Conservation (phyloP, 2,888 invertebrate genomes). For the Ctena decussata region DNA sequence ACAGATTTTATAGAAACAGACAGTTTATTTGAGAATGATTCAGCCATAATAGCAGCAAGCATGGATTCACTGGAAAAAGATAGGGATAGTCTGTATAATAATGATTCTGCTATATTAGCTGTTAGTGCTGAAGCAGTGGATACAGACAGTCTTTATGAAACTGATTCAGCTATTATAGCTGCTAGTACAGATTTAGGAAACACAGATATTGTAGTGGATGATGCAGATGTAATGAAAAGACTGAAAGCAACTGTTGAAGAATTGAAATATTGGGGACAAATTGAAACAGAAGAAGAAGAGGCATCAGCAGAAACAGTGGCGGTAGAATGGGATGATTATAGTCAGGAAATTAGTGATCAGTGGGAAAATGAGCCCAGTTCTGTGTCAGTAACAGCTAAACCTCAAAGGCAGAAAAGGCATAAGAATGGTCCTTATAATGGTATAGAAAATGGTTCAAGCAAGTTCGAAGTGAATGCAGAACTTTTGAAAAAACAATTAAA, state of each 20-base stretch:
- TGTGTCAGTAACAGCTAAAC: slow-evolving; percentile 4
- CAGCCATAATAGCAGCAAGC: background rate
- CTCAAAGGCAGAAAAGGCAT: slow-evolving; percentile 25
- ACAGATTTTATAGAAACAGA: background rate
- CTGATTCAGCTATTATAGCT: slow-evolving; percentile 3
- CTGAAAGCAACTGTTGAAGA: background rate
- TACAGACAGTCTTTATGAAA: background rate
- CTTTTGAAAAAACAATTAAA: too few relatives aligned
- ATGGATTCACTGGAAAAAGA: background rate
- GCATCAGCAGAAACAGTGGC: background rate
- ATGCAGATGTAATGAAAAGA: background rate
- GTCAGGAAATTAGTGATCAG: background rate
- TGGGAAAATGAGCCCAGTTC: background rate
- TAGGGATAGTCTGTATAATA: background rate
- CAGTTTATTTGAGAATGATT: background rate
- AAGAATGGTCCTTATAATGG: background rate
- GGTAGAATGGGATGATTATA: slow-evolving; percentile 9
- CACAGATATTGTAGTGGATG: background rate
- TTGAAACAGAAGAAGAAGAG: background rate
- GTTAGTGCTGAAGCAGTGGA: background rate
- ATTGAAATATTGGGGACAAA: slow-evolving; percentile 20
- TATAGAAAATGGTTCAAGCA: background rate
- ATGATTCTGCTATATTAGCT: background rate
- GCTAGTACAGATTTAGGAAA: background rate
- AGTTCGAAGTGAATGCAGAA: too few relatives aligned